Conservation (phyloP, 2,797 vertebrate species). For the Vultur gryphus region DNA sequence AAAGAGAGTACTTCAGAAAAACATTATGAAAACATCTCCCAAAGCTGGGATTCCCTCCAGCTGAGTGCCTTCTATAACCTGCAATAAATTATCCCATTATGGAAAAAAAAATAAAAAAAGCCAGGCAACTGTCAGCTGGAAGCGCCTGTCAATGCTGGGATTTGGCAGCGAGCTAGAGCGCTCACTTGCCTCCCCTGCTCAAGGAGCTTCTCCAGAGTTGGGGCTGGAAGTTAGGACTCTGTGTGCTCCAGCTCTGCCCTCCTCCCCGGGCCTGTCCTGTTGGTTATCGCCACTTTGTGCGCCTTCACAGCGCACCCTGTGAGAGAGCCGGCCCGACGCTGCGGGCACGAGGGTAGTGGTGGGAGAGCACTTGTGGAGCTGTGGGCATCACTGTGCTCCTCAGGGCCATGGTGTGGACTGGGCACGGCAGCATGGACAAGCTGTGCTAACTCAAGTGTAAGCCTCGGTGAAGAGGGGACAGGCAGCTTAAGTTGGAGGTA, state of each 20-base stretch:
- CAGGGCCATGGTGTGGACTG: accelerated
- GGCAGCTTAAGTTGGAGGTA: background rate
- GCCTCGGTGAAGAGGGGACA: accelerated
- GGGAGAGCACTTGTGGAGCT: background rate
- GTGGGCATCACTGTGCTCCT: background rate
- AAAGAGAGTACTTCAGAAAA: background rate
- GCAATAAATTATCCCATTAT: constrained; percentile 6
- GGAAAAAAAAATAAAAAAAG: background rate
- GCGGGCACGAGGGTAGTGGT: accelerated
- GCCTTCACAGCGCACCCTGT: accelerated
- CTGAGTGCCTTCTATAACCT: constrained; percentile 8
- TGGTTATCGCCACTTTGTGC: background rate
- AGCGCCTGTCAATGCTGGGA: background rate
- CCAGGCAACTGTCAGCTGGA: background rate
- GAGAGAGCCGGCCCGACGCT: accelerated
- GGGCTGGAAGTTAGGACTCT: background rate
- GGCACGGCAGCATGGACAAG: accelerated
- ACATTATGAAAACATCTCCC: background rate
- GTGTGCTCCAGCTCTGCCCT: background rate
- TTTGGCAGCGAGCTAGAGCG: background rate
- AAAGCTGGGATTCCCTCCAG: constrained; percentile 35
- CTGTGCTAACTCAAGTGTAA: background rate
- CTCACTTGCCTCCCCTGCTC: background rate
- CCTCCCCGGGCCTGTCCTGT: background rate
- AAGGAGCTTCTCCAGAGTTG: background rate